Percentiles rank a stretch among this genome's conserved stretches.
phyloP scores from a whole-genome alignment of 2,113 vertebrate genomes.

The Xiphias gladius region DNA sequence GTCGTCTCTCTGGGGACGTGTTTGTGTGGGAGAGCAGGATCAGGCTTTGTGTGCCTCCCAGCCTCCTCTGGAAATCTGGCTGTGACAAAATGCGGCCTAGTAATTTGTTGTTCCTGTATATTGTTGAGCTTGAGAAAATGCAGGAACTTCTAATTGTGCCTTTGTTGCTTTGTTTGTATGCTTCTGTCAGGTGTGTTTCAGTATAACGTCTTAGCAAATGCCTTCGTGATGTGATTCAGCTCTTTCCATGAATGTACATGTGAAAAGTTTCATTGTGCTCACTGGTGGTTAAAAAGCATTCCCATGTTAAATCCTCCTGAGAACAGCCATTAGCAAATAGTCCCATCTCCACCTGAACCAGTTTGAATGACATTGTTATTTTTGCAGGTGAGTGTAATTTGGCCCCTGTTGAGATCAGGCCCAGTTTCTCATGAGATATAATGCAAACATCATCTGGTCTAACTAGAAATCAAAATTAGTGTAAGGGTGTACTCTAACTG shows the following conservation, averaged over 20 bases:
- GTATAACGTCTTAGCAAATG: constrained; percentile 5
- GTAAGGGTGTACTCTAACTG: background rate
- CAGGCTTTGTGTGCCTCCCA: constrained; percentile 11
- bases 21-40: constrained; percentile 33
- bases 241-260: constrained; percentile 25
- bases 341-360: constrained; percentile 51
- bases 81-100: constrained; percentile 30
- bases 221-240: constrained; percentile 14
- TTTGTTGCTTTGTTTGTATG: constrained; percentile 47
- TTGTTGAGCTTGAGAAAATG: constrained; percentile 58
- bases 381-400: constrained; percentile 59
- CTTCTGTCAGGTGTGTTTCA: constrained; percentile 51
- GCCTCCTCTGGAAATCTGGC: constrained; percentile 15
- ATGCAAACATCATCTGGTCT: constrained; percentile 20
- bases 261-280: constrained; percentile 56
- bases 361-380: constrained; percentile 40
- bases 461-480: constrained; percentile 20
- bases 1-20: constrained; percentile 33
- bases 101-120: constrained; percentile 9
- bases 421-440: constrained; percentile 41
- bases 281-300: constrained; percentile 3
- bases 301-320: constrained; percentile 65
- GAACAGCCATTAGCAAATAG: constrained; percentile 42
- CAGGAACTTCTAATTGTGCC: constrained; percentile 36
- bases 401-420: constrained; percentile 46